phyloP scores from a whole-genome alignment of 2,797 vertebrate genomes.

The Danionella dracula region DNA sequence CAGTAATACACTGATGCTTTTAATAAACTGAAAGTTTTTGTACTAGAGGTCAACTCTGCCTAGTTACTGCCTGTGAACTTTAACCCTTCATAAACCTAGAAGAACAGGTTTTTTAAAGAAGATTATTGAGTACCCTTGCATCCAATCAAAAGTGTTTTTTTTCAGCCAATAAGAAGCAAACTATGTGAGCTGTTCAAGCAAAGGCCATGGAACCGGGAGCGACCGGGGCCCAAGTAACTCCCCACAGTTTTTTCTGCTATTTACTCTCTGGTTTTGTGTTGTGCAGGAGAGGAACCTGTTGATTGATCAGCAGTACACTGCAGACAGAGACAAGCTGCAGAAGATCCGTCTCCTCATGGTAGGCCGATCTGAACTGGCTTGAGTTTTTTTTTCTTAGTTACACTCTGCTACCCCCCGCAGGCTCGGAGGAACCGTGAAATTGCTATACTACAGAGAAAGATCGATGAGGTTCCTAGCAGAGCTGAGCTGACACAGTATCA shows the following conservation, averaged over 20 bases:
- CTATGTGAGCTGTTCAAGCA: no score
- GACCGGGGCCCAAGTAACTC: no score
- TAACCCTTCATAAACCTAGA: no score
- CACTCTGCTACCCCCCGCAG: constrained; percentile 57
- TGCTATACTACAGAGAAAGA: constrained; percentile 91
- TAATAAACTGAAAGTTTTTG: neutral
- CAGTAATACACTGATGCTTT: neutral
- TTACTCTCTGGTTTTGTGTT: neutral
- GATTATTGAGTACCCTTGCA: no score
- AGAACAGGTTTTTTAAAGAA: no score
- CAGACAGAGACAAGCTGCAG: constrained; percentile 88
- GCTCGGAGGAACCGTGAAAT: constrained; percentile 96
- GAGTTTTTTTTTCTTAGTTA: neutral
- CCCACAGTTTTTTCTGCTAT: neutral
- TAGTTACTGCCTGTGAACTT: no score
- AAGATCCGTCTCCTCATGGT: constrained; percentile 95
- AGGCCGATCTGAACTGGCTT: constrained; percentile 29
- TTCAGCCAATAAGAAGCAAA: no score
- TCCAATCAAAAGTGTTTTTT: no score
- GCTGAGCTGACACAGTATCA: constrained; percentile 97
- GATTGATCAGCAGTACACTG: constrained; percentile 82
- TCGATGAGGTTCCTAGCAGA: constrained; percentile 93
- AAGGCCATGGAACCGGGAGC: no score
- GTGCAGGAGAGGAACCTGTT: constrained; percentile 78
- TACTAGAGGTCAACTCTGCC: no score